Percentiles rank a stretch among this genome's conserved stretches.
phyloP scores from a whole-genome alignment of 2,113 vertebrate genomes.

The Alethe castanea region DNA sequence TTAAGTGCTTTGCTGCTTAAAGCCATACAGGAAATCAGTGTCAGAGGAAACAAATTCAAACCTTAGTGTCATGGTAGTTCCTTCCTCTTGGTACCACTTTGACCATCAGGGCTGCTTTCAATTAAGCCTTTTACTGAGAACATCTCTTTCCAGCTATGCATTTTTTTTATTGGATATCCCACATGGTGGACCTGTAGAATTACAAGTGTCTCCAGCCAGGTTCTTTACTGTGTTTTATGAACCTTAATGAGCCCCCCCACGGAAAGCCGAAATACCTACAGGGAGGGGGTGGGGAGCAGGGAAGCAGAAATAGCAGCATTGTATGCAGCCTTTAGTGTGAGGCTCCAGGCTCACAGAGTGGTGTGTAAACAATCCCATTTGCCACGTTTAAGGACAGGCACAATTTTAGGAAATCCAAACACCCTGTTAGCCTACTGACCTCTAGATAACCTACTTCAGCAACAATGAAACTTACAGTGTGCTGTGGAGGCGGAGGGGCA shows the following conservation, averaged over 20 bases:
- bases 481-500: background rate
- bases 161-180: background rate
- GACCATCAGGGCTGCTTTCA: slow-evolving; percentile 37
- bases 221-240: slow-evolving; percentile 20
- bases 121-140: slow-evolving; percentile 35
- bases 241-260: background rate
- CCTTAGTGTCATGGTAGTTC: slow-evolving; percentile 10
- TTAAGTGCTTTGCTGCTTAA: slow-evolving; percentile 26
- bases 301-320: slow-evolving; percentile 61
- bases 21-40: slow-evolving; percentile 52
- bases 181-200: slow-evolving; percentile 9
- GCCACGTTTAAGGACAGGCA: slow-evolving; percentile 66
- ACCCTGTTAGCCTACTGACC: slow-evolving; percentile 77
- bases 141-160: slow-evolving; percentile 22
- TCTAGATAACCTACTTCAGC: slow-evolving; percentile 67
- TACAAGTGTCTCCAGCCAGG: slow-evolving; percentile 37
- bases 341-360: background rate
- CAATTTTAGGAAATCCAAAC: slow-evolving; percentile 88
- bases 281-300: background rate
- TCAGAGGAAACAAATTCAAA: slow-evolving; percentile 34
- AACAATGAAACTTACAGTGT: slow-evolving; percentile 72
- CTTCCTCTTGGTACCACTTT: slow-evolving; percentile 16
- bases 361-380: slow-evolving; percentile 54
- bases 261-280: background rate
- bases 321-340: background rate